A percentile compares a stretch with the other conserved stretches of the same genome.
These are phyloP conservation scores for Tinea semifulvella DNA, from an alignment of 2,888 invertebrate genomes.

Conservation along the genomic window DNA sequence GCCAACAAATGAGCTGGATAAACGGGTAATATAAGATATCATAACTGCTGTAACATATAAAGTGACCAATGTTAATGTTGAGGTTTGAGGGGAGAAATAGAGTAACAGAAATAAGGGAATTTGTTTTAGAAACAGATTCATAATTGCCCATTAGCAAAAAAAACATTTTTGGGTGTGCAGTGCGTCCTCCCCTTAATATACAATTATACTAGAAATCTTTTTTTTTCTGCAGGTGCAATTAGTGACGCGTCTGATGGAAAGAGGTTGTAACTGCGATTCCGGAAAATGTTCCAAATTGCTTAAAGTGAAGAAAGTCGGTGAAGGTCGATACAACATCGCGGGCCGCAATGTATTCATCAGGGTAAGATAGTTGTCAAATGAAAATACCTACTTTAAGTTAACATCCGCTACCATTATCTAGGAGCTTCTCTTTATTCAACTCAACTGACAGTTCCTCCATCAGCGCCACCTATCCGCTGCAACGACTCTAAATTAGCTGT, in stretches of 20 bases:
- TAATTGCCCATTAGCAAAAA: too few species aligned
- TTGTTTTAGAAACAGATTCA: too few species aligned
- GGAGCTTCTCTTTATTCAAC: neutral
- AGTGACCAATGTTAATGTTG: too few species aligned
- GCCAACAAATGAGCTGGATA: slow-evolving; percentile 75
- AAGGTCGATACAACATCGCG: slow-evolving; percentile 87
- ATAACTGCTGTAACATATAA: too few species aligned
- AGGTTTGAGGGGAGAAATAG: too few species aligned
- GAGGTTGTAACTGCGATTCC: slow-evolving; percentile 76
- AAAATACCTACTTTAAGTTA: neutral
- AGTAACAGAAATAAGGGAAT: too few species aligned
- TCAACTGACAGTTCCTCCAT: too few species aligned
- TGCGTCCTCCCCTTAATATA: too few species aligned
- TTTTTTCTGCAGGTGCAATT: slow-evolving; percentile 65
- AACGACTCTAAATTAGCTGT: too few species aligned
- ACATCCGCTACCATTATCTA: neutral
- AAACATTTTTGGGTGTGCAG: too few species aligned
- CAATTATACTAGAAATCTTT: too few species aligned
- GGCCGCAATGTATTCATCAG: slow-evolving; percentile 88
- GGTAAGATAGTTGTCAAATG: slow-evolving; percentile 63
- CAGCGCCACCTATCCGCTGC: too few species aligned
- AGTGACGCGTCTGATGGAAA: slow-evolving; percentile 76
- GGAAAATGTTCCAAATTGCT: slow-evolving; percentile 77
- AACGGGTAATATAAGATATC: slow-evolving; percentile 34
- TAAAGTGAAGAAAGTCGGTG: slow-evolving; percentile 82